Base-by-base conservation (phyloP, 2,797 vertebrate genomes). In the Xiphophorus birchmanni region DNA sequence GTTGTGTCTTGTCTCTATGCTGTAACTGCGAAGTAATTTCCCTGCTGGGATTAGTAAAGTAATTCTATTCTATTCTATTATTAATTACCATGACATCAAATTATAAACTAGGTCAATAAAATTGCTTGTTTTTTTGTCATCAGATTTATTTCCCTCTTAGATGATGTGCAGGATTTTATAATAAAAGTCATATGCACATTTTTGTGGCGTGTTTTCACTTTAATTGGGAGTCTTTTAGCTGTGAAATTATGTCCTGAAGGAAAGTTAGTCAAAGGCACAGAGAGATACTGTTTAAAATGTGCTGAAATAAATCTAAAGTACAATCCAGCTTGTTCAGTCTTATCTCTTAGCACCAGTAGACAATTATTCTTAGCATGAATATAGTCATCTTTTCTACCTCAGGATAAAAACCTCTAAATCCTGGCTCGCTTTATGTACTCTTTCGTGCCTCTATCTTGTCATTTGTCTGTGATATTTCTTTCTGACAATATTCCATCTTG, bases 181-280 rank as follows among this genome's bases (percentile, higher is more conserved):
- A 35, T 58, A 54, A 60, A 63, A 82, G 74, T 79, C 82, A 87
- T 52, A n/a, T n/a, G 29, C 40, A n/a, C 52, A 74, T 77, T 56
- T 54, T 56, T 75, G 48, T 52, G 60, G 77, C 85, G 82, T 87
- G 71, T 77, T 90, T 78, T 86, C 37, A 71, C 78, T 85, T 77
- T 82, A 75, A 84, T 80, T 80, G 69, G 63, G 32, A 76, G 56
- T 83, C 79, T 90, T 13, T 83, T 81, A 80, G 88, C 76, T 83
- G 80, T 90, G 85, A 91, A 87, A 89, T 88, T 50, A 60, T 82
- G 75, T 77, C 76, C 75, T 78, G 11, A 65, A 84, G 84, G 78
- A 75, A 84, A 75, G n/a, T 65, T 0, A 75, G 48, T 84, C 52
- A 80, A 73, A 83, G 83, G 80, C 44, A 60, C 26, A 48, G 35